phyloP scores from a whole-genome alignment of 2,888 invertebrate species.

The Pilophorus perplexus region DNA sequence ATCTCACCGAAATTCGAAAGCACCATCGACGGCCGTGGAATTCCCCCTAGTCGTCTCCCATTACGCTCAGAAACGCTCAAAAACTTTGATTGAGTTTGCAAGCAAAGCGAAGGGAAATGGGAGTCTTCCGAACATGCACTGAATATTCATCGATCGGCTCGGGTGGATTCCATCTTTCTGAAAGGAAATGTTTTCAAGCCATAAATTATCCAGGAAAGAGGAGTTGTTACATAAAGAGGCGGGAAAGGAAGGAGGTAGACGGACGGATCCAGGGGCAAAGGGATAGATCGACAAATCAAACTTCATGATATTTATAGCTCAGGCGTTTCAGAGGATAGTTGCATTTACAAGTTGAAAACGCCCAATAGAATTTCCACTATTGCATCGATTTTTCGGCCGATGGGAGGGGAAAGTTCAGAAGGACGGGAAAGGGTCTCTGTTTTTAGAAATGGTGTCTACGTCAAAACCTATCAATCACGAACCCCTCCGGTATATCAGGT shows the following conservation, averaged over 20 bases:
- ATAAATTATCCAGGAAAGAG: constrained; percentile 22
- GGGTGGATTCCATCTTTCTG: constrained; percentile 20
- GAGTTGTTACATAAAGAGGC: constrained; percentile 27
- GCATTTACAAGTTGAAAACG: constrained; percentile 24
- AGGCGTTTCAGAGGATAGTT: constrained; percentile 6
- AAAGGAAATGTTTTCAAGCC: constrained; percentile 29
- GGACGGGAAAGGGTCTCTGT: background rate
- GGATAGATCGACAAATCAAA: constrained; percentile 27
- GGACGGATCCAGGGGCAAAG: background rate
- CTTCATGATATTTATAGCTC: constrained; percentile 21
- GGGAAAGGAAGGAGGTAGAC: background rate
- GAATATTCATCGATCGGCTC: constrained; percentile 25
- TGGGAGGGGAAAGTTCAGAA: background rate
- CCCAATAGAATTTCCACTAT: constrained; percentile 6
- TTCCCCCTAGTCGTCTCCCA: too few species aligned
- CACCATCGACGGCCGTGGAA: too few species aligned
- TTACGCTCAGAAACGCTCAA: too few species aligned
- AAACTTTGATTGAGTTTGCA: too few species aligned
- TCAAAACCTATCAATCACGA: constrained; percentile 18
- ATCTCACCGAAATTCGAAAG: too few species aligned
- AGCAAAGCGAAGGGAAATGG: too few species aligned
- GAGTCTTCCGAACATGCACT: constrained; percentile 18
- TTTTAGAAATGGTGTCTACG: too few species aligned
- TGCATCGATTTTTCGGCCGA: constrained; percentile 5
- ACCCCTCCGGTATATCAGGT: background rate